A percentile compares a stretch with the other conserved stretches of the same genome.
phyloP scores from a whole-genome alignment of 2,113 vertebrate species.

The Parus major region DNA sequence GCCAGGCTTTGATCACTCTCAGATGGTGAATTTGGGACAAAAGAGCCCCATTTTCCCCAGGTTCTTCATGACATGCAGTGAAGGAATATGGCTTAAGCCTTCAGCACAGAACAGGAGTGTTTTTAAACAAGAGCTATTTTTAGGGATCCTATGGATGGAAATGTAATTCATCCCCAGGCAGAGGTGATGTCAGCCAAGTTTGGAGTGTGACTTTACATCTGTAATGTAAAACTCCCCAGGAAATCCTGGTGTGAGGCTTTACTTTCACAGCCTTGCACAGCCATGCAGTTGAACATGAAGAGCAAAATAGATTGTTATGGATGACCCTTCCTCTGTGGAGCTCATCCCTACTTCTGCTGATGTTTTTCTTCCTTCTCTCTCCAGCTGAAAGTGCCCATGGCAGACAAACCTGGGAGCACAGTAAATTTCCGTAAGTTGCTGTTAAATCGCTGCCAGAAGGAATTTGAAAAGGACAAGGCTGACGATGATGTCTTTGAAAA shows the following conservation, averaged over 20 bases:
- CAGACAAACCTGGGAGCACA: slow-evolving; percentile 90
- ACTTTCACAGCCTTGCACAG: background rate
- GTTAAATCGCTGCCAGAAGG: slow-evolving; percentile 97
- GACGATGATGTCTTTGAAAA: slow-evolving; percentile 96
- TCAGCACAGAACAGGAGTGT: background rate
- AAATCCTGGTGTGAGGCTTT: background rate
- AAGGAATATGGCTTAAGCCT: background rate
- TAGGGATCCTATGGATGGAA: background rate
- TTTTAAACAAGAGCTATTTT: background rate
- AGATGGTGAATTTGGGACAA: background rate
- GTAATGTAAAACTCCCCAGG: background rate
- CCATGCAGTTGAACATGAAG: rapidly evolving
- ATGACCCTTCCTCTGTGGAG: background rate
- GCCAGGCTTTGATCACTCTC: background rate
- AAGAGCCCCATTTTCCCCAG: background rate
- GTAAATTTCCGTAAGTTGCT: slow-evolving; percentile 97
- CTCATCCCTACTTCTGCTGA: background rate
- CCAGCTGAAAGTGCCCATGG: slow-evolving; percentile 93
- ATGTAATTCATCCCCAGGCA: rapidly evolving
- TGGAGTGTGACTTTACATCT: background rate
- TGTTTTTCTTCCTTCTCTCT: background rate
- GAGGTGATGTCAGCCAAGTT: background rate
- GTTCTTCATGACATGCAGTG: rapidly evolving
- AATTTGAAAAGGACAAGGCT: slow-evolving; percentile 98
- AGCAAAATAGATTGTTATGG: background rate